Conservation (phyloP, 2,113 vertebrate genomes). For the Macrotus californicus region DNA sequence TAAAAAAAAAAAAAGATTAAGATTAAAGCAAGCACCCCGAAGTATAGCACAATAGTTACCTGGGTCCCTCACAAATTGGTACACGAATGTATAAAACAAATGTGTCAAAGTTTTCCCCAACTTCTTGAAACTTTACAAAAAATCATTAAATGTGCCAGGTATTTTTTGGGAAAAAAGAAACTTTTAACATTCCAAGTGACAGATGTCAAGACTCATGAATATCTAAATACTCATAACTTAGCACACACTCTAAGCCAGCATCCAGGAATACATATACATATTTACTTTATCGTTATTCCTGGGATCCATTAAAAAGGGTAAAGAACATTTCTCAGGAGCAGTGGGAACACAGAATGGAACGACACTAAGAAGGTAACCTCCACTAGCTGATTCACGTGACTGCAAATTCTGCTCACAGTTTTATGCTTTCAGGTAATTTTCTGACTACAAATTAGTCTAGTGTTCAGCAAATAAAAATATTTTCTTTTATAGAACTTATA, state of each 20-base stretch:
- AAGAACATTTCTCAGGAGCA: not conserved
- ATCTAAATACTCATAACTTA: slow-evolving; percentile 66
- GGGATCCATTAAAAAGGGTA: not conserved
- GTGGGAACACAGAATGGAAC: not conserved
- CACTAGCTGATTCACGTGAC: not conserved
- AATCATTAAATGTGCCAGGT: slow-evolving; percentile 59
- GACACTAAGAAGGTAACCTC: not conserved
- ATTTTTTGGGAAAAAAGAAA: slow-evolving; percentile 17
- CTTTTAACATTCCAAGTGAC: slow-evolving; percentile 66
- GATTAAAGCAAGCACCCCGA: slow-evolving; percentile 35
- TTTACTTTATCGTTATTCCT: slow-evolving; percentile 24
- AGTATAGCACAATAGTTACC: slow-evolving; percentile 9
- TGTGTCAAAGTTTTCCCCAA: slow-evolving; percentile 43
- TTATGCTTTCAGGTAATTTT: not conserved
- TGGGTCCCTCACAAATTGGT: slow-evolving; percentile 25
- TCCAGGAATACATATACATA: slow-evolving; percentile 39
- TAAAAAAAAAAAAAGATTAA: slow-evolving; percentile 32
- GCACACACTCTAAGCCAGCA: slow-evolving; percentile 50
- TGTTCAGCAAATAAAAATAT: not conserved
- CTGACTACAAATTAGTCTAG: not conserved
- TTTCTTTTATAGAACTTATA: not conserved
- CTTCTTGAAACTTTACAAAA: slow-evolving; percentile 49
- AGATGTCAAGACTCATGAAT: slow-evolving; percentile 64
- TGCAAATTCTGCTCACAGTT: not conserved
- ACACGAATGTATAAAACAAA: slow-evolving; percentile 17